These are phyloP conservation scores for Gorsachius magnificus DNA, from an alignment of 2,797 vertebrate species.

Conservation along the genomic window DNA sequence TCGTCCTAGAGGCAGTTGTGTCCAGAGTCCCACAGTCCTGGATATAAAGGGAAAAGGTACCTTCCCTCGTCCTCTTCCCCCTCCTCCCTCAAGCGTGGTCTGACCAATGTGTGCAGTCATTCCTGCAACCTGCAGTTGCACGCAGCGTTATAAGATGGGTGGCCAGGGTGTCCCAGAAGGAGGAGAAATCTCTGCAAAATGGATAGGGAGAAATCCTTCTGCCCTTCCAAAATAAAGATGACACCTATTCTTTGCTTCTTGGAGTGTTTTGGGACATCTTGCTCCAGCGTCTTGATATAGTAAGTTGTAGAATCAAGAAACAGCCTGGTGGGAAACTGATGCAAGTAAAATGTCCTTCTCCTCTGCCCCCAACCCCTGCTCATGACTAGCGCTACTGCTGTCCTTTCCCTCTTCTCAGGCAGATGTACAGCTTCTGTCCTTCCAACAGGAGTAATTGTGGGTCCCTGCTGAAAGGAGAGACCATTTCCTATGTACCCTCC, in stretches of 20 bases:
- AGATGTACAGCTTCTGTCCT: neutral
- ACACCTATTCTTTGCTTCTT: neutral
- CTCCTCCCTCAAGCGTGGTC: neutral
- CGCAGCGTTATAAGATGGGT: neutral
- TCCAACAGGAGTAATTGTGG: neutral
- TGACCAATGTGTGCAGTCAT: neutral
- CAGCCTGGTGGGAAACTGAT: neutral
- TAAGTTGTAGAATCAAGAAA: neutral
- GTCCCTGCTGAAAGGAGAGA: neutral
- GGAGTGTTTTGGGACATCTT: neutral
- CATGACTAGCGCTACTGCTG: neutral
- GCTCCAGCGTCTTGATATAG: neutral
- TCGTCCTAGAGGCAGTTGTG: neutral
- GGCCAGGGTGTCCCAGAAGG: neutral
- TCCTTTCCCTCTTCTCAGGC: neutral
- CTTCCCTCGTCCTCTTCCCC: neutral
- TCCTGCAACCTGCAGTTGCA: neutral
- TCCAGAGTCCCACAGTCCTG: neutral
- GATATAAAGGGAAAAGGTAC: neutral
- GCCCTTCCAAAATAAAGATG: neutral
- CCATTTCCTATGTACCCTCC: rapidly evolving
- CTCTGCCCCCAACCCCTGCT: neutral
- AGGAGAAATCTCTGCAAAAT: neutral
- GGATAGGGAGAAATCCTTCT: neutral
- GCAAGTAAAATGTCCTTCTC: neutral